Evolutionary conservation across 2,888 invertebrate species (phyloP), one percentile per base, ranked within the genome.

Genomic region (Oscheius sp.): DNA sequence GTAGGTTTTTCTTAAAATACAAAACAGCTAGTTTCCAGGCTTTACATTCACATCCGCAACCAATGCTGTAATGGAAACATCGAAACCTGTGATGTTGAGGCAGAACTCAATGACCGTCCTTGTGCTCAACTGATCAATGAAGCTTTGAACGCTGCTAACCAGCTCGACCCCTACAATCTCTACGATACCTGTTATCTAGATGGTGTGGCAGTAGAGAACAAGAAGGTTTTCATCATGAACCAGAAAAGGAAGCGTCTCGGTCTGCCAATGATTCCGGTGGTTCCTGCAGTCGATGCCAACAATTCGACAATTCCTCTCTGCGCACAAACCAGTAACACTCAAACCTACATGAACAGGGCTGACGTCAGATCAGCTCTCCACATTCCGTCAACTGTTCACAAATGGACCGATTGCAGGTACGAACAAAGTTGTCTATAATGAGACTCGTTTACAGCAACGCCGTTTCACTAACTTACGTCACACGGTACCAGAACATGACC

Each of bases 401-500:
- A 66, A n/a, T 85, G 85, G 85, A 70, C 78, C 13, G 83, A 83
- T 48, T 85, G 85, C 73, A 81, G 76, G 83, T 81, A 63, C 59
- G 13, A 13, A 11, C 4, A 7, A 29, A 7, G 59, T 62, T 33
- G 10, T 59, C 7, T 29, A 29, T 4, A 37, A n/a, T 3, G n/a
- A 62, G n/a, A 37, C 10, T 50, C 50, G 13, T 33, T 70, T 82
- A 35, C 78, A 83, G 83, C 72, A 77, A 80, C 53, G 58, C 59
- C 21, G 74, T 80, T 48, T 70, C 48, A 21, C 70, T 75, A 0
- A 10, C 70, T 9, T 83, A 81, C 75, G 32, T 60, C 2, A 76
- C 80, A 42, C 88, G 87, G 74, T 89, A 89, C 80, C 77, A 81
- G 70, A 60, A 81, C 62, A 76, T 83, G 76, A 79, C 76, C 48